Percentiles rank a stretch among this genome's conserved stretches.
Evolutionary conservation across 2,888 invertebrate genomes (phyloP).

Genomic region (Athripsodes cinereus): DNA sequence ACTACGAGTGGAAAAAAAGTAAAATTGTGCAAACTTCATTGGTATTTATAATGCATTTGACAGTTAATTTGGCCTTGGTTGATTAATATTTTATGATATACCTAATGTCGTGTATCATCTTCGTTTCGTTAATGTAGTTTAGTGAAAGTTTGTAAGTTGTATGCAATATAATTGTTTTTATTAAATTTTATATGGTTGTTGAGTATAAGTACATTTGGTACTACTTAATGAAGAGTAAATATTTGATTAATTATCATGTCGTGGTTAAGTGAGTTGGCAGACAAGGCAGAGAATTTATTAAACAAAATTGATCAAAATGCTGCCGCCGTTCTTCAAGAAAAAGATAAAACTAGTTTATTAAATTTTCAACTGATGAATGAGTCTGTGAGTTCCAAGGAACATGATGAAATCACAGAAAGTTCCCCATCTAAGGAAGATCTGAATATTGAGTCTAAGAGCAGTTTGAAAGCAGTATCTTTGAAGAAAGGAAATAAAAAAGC

Average conservation of each 20-base stretch:
- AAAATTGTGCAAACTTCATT: no score
- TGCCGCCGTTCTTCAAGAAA: slow-evolving; percentile 50
- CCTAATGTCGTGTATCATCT: no score
- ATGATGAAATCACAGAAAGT: neutral
- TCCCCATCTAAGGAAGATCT: slow-evolving; percentile 4
- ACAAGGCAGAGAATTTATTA: slow-evolving; percentile 65
- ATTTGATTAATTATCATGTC: slow-evolving; percentile 17
- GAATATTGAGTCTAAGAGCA: slow-evolving; percentile 4
- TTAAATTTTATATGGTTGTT: no score
- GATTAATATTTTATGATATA: no score
- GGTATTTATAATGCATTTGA: no score
- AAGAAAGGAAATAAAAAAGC: slow-evolving; percentile 11
- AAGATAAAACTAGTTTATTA: slow-evolving; percentile 29
- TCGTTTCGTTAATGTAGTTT: neutral
- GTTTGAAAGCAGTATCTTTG: slow-evolving; percentile 12
- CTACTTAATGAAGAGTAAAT: no score
- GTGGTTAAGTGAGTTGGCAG: slow-evolving; percentile 51
- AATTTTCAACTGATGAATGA: neutral
- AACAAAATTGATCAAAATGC: slow-evolving; percentile 71
- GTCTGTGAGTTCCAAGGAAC: neutral
- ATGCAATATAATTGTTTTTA: no score
- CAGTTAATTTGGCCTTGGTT: no score
- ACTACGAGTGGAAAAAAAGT: no score
- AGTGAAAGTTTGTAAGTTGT: neutral
- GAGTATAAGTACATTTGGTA: no score